Base-by-base conservation (phyloP, 2,113 vertebrate species). In the Melanerpes aurifrons region DNA sequence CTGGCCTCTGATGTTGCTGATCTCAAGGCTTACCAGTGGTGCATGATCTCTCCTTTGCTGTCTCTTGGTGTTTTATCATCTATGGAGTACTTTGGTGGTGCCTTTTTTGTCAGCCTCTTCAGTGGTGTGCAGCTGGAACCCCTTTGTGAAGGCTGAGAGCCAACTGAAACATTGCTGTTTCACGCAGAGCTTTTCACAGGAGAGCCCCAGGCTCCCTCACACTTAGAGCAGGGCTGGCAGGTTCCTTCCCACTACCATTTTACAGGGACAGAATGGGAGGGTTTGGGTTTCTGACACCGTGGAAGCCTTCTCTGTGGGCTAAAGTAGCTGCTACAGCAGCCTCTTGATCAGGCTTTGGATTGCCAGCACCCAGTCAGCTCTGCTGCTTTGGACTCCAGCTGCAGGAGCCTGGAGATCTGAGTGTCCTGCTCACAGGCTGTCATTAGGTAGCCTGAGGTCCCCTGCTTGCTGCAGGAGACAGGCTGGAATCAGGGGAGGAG, bases 401-500 rank as follows among this genome's bases (percentile, higher is more conserved):
- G 45, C 45, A 18, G 9, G 45, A 59, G 28, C 90, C 92, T 74
- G 91, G 81, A 92, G 88, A 89, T 75, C 85, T 0, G 17, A 50
- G 77, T 63, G 81, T 80, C 28, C 59, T 82, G 79, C 92, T 95
- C 56, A 7, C 2, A 75, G 35, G 48, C 50, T 94, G 91, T 87
- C 95, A 90, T 93, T 97, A 96, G 82, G 91, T 66, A 92, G 89
- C 89, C 92, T 32, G 88, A 90, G 94, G 95, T 97, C 72, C 87
- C 56, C 94, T 96, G 95, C 93, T 91, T 74, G 88, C 91, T 78
- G 95, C 45, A 12, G 89, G 94, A 93, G 88, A 59, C 83, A 28
- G 92, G 82, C 95, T 92, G 95, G 63, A 67, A 28, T 1, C 1
- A 15, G 82, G 66, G 66, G 84, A 94, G 80, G 87, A 37, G 80